Evolutionary conservation across 1,140 invertebrate genomes (phyloP), one percentile per base, ranked within the genome.

Genomic region (Drosophila grimshawi): DNA sequence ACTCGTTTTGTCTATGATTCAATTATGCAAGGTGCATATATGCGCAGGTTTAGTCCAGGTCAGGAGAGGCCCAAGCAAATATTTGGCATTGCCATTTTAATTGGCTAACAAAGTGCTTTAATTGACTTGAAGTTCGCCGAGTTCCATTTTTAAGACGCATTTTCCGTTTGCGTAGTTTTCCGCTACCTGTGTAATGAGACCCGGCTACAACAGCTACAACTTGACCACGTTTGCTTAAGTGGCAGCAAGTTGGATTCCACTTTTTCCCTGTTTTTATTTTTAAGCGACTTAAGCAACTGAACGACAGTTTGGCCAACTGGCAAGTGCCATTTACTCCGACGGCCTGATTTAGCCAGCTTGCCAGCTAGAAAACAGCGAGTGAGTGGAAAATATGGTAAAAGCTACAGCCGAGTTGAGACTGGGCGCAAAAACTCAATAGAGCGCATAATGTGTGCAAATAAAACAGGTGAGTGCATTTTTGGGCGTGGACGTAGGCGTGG

Each of bases 101-200:
- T 88, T 88, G 85, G 83, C 85, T 73, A 83, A 88, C 83, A 89
- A 80, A 89, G 67, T 80, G 77, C 69, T 83, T 80, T 88, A 89
- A 88, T 88, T 89, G 80, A 63, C 83, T 88, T 78, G 64, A 77
- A 89, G 66, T 53, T 43, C 37, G 32, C 4, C 48, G 37, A 64
- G 48, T 69, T 65, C 59, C 55, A 45, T 19, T 19, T 19, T 19
- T 19, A 19, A 19, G 19, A 51, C 69, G 41, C 59, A 72, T 64
- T 45, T 49, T 45, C 32, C 32, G 32, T 32, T 55, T 29, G 7
- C 3, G 8, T 46, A 32, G 46, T 59, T 59, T 32, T n/a, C 6
- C 8, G 8, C 41, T 39, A 8, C 3, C 33, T 19, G 33, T 61
- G 59, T 49, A 32, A 37, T 29, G 11, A 41, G 39, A 55, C n/a